Conservation (phyloP, 2,113 vertebrate species). For the Trogon surrucura region DNA sequence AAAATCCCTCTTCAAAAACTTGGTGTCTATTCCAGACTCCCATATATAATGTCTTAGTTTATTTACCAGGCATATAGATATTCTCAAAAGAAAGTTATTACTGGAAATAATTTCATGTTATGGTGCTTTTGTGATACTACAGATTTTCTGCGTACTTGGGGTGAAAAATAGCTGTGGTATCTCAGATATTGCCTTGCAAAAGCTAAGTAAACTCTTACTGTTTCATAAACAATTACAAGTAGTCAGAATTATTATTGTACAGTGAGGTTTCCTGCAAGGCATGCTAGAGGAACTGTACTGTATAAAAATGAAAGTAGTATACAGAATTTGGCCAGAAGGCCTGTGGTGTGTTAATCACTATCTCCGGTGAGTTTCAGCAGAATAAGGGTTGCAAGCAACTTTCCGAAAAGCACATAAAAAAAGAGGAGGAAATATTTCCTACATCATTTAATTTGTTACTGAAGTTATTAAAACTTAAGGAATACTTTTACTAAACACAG, state of each 20-base stretch:
- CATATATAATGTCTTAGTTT: neutral
- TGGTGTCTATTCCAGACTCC: neutral
- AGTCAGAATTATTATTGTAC: neutral
- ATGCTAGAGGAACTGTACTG: neutral
- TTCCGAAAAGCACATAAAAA: neutral
- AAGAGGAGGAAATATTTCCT: neutral
- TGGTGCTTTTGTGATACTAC: neutral
- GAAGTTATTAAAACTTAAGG: neutral
- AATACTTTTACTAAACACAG: neutral
- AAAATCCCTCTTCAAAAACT: neutral
- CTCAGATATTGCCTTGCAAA: neutral
- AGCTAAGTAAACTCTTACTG: neutral
- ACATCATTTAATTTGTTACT: neutral
- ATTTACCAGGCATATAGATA: neutral
- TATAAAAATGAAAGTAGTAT: neutral
- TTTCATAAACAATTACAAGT: neutral
- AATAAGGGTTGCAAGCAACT: neutral
- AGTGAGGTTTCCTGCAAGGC: neutral
- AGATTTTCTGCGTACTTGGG: neutral
- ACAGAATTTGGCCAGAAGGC: neutral
- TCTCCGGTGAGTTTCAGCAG: neutral
- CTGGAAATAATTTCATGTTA: neutral
- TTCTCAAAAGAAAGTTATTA: neutral
- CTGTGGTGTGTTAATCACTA: neutral
- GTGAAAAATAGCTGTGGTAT: neutral